These are phyloP conservation scores for Rhodophaea formosa DNA, from an alignment of 2,888 invertebrate species.

Conservation along the genomic window DNA sequence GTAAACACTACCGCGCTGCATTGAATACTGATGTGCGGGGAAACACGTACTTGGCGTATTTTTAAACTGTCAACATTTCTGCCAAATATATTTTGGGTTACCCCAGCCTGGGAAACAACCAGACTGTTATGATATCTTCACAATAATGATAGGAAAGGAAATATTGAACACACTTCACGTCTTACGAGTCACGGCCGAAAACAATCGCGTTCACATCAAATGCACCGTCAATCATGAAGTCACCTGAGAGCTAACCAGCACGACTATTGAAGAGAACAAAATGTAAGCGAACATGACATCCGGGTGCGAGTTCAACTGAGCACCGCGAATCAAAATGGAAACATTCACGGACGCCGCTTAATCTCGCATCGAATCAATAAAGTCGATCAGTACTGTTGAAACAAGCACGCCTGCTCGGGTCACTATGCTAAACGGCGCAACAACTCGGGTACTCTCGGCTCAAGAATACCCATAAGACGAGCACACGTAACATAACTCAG, in stretches of 20 bases:
- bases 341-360: conserved; percentile 66
- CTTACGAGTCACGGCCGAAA: conserved; percentile 20
- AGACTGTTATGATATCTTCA: conserved; percentile 3
- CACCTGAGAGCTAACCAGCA: conserved; percentile 46
- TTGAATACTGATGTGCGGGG: conserved; percentile 65
- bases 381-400: conserved; percentile 48
- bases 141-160: conserved; percentile 4
- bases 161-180: conserved; percentile 16
- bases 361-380: conserved; percentile 71
- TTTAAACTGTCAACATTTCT: conserved; percentile 32
- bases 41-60: conserved; percentile 51
- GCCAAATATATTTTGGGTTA: conserved; percentile 8
- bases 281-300: conserved; percentile 72
- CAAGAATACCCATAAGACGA: conserved; percentile 40
- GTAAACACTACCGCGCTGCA: conserved; percentile 51
- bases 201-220: conserved; percentile 40
- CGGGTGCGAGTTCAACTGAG: conserved; percentile 72
- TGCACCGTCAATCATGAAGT: conserved; percentile 53
- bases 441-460: conserved; percentile 49
- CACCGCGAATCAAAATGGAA: conserved; percentile 67
- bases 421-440: conserved; percentile 67
- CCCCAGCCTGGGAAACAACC: not conserved
- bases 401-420: conserved; percentile 59
- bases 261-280: conserved; percentile 63
- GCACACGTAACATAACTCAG: conserved; percentile 32